Evolutionary conservation across 1,140 invertebrate species (phyloP), one percentile per base, ranked within the genome.

Genomic region (roundworm (Caenorhabditis elegans)): DNA sequence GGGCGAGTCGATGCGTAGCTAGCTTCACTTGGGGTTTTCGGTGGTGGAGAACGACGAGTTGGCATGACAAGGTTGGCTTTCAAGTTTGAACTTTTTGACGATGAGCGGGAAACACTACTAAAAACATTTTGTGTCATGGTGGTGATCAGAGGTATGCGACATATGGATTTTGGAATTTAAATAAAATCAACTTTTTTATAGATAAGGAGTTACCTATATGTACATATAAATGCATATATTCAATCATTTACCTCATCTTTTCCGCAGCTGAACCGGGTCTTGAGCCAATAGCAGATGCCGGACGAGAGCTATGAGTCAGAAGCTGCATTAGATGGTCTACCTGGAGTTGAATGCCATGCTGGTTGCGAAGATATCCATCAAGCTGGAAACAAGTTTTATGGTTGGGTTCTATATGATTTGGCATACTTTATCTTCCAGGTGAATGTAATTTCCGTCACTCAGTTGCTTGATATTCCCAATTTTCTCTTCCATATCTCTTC

Each of bases 251-350:
- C 60, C 60, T 22, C 11, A 10, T n/a, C 2, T 70, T 39, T 6
- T 70, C 60, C 2, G 19, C 34, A 11, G 19, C 60, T 1, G 60
- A 70, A 10, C 34, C 34, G 22, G 60, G 60, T 13, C 60, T 4
- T 5, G 60, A 70, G 22, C 34, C 60, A 39, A 22, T 11, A 19
- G 34, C 34, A 11, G 60, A 39, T 39, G 31, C 60, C 6, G 60
- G 60, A 24, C 34, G 60, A 70, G 60, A 70, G n/a, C 60, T 70
- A 31, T 70, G 60, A 43, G 60, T 70, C 0, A 70, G 60, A 39
- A 70, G 60, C 11, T 70, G 60, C 60, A 70, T 70, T 31, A 70
- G 60, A 43, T 70, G 31, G n/a, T 70, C 60, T 22, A 70, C 60
- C 39, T 70, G 60, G 3, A 43, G 34, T 70, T 70, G 60, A 0